Percentiles rank a stretch among this genome's conserved stretches.
Evolutionary conservation across 2,113 vertebrate genomes (phyloP).

Genomic region (Isurus oxyrinchus): DNA sequence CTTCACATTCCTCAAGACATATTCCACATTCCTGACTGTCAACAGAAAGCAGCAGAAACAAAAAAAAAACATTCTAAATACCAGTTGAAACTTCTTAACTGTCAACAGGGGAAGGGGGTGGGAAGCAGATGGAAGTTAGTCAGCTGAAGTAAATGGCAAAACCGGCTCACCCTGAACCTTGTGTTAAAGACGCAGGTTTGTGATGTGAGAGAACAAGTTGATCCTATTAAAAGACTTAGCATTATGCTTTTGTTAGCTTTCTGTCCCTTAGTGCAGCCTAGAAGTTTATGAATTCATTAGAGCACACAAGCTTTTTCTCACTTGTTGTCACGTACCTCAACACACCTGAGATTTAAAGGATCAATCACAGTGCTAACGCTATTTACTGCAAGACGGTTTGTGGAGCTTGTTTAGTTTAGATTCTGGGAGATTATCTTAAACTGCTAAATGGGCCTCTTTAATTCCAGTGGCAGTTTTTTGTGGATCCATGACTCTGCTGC

Average conservation of each 20-base stretch:
- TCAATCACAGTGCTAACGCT: background rate
- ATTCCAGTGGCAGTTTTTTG: background rate
- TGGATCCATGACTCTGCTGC: background rate
- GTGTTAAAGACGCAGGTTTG: background rate
- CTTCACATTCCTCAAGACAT: background rate
- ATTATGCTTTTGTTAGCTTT: background rate
- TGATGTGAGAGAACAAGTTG: background rate
- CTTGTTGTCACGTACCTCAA: background rate
- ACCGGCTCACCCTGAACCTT: background rate
- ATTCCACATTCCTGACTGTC: background rate
- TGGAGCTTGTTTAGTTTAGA: background rate
- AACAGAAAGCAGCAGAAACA: background rate
- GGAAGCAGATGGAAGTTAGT: background rate
- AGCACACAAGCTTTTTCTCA: background rate
- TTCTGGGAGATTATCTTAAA: background rate
- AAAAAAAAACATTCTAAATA: background rate
- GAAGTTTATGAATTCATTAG: background rate
- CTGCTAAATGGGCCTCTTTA: background rate
- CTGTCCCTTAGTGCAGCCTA: too few relatives aligned
- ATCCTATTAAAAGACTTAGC: background rate
- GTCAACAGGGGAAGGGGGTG: background rate
- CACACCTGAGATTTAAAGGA: background rate
- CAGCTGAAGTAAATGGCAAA: background rate
- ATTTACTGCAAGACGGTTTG: background rate
- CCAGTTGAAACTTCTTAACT: background rate